Evolutionary conservation across 2,797 vertebrate species (phyloP), one percentile per base, ranked within the genome.

Genomic region (Tympanoctomys barrerae): DNA sequence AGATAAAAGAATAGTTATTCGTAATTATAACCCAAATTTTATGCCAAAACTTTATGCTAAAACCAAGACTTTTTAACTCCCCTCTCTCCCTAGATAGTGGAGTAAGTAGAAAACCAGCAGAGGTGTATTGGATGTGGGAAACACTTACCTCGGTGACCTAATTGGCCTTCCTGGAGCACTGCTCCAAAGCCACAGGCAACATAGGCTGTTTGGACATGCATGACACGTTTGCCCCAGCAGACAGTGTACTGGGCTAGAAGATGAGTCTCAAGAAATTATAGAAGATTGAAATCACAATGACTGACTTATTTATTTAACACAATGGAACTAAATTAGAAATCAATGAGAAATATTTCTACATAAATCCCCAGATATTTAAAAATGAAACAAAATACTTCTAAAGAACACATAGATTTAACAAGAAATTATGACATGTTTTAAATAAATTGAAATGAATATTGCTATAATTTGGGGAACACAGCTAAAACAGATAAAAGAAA

Each of bases 381-480:
- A 92, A 84, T 28, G n/a, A 73, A 97, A 62, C 5, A 54, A n/a
- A 79, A 90, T 33, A 54, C 52, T 70, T 82, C n/a, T 62, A 54
- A 82, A 83, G 52, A 77, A 87, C 22, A 22, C 2, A n/a, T 52
- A 57, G 5, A 18, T 61, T 16, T 42, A 75, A 81, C n/a, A 77
- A 86, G 39, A 87, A 89, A 89, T 70, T 26, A 59, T 49, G 54
- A 46, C 31, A 24, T 26, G 21, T 16, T 79, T 54, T 36, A 11
- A 88, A 14, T 42, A 54, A 71, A 36, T 77, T 19, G 78, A 70
- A 68, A 70, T 79, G 42, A 85, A 89, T 14, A 49, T 71, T 88
- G 13, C 26, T 52, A 57, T 75, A 28, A n/a, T 68, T 13, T 7
- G 80, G 59, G 16, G 57, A 46, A 75, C 5, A 75, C 11, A 42